Conservation (phyloP, 1,140 invertebrate species). For the Platyura marginata region DNA sequence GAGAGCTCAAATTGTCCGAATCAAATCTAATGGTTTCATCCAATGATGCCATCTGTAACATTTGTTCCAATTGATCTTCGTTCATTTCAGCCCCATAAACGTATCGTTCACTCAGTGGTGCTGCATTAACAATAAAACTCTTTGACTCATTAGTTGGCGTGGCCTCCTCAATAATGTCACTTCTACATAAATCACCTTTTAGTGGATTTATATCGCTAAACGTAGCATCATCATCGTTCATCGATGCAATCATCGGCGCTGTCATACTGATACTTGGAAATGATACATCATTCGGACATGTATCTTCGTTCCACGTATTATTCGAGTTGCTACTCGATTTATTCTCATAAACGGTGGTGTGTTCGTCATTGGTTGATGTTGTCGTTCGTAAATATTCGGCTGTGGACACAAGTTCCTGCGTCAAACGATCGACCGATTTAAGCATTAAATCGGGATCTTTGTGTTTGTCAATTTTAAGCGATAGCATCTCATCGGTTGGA, state of each 20-base stretch:
- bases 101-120: not conserved
- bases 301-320: constrained; percentile 61
- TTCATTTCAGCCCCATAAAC: constrained; percentile 10
- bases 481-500: constrained; percentile 11
- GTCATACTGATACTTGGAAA: constrained; percentile 61
- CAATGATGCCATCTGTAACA: not conserved
- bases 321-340: constrained; percentile 28
- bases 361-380: constrained; percentile 3
- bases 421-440: constrained; percentile 40
- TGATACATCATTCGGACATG: constrained; percentile 50
- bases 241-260: constrained; percentile 44
- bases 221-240: constrained; percentile 32
- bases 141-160: constrained; percentile 6
- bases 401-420: constrained; percentile 39
- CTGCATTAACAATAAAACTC: not conserved
- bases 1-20: constrained; percentile 3
- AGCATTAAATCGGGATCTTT: constrained; percentile 47
- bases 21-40: not conserved
- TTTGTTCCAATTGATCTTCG: constrained; percentile 11
- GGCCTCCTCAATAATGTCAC: constrained; percentile 13
- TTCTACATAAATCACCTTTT: constrained; percentile 26
- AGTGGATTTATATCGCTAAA: constrained; percentile 17
- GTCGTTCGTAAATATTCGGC: constrained; percentile 24
- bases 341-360: constrained; percentile 15
- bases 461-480: constrained; percentile 19